Percentiles rank a stretch among this genome's conserved stretches.
Conservation (phyloP, 2,113 vertebrate genomes). For the Oryzias celebensis region DNA sequence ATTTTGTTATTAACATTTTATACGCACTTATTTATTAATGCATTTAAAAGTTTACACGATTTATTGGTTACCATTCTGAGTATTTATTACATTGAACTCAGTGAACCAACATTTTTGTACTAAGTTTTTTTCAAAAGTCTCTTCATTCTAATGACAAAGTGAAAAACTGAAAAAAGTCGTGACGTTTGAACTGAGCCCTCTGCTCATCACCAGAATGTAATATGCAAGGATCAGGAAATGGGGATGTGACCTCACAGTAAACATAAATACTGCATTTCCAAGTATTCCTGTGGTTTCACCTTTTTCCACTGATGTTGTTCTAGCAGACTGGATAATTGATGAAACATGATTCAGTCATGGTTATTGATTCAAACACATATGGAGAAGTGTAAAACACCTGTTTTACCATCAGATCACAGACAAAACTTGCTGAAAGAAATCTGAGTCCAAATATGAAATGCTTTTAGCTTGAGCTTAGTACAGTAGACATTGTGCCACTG, state of each 20-base stretch:
- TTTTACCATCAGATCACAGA: constrained; percentile 18
- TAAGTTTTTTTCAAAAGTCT: too few species aligned
- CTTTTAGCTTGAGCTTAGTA: neutral
- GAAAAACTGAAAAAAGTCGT: too few species aligned
- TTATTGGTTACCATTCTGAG: too few species aligned
- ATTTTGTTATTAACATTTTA: too few species aligned
- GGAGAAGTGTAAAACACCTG: constrained; percentile 44
- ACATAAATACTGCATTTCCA: constrained; percentile 4
- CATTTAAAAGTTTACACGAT: too few species aligned
- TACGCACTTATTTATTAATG: too few species aligned
- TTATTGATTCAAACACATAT: constrained; percentile 53
- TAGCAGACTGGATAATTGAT: constrained; percentile 56
- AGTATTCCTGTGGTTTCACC: constrained; percentile 26
- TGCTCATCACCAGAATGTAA: constrained; percentile 28
- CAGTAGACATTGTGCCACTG: constrained; percentile 10
- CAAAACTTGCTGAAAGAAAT: constrained; percentile 36
- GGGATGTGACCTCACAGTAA: constrained; percentile 1
- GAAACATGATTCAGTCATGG: constrained; percentile 49
- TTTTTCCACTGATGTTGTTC: constrained; percentile 25
- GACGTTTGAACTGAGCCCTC: neutral
- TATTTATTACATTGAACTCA: too few species aligned
- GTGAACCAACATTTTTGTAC: too few species aligned
- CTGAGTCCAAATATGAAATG: constrained; percentile 24
- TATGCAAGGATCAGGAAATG: constrained; percentile 24
- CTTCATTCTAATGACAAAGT: too few species aligned